Evolutionary conservation across 2,888 invertebrate species (phyloP).

Genomic region (Ellobium chinense): DNA sequence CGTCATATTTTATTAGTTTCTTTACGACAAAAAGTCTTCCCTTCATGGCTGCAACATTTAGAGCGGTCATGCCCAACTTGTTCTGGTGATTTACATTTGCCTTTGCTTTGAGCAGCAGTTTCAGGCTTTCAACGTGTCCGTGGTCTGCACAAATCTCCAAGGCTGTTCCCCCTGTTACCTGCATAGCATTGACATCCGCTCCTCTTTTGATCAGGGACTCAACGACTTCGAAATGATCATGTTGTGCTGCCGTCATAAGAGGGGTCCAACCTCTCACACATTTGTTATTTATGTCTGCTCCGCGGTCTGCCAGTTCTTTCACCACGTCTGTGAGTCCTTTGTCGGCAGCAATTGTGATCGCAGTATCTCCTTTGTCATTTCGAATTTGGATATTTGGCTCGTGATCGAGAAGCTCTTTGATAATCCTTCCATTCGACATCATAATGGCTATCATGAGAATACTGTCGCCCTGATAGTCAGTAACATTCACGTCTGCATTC

Average conservation of each 20-base stretch:
- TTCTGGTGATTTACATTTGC: conserved; percentile 58
- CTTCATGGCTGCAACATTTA: conserved; percentile 16
- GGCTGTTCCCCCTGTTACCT: conserved; percentile 60
- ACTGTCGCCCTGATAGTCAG: neutral
- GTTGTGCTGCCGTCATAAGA: neutral
- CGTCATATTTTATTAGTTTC: conserved; percentile 56
- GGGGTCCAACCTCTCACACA: neutral
- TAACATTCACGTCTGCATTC: neutral
- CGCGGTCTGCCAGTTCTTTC: neutral
- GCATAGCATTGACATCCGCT: conserved; percentile 54
- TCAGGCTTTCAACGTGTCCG: conserved; percentile 20
- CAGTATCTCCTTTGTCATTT: neutral
- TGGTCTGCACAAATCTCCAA: conserved; percentile 58
- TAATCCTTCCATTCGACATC: neutral
- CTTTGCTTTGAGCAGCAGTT: neutral
- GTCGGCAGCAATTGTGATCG: neutral
- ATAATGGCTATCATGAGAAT: neutral
- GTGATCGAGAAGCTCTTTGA: neutral
- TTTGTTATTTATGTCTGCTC: neutral
- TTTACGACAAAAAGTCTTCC: conserved; percentile 46
- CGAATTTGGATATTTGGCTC: neutral
- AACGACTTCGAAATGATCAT: neutral
- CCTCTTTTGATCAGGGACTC: neutral
- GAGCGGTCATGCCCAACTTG: conserved; percentile 57
- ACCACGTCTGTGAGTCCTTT: neutral